Conservation (phyloP, 2,113 vertebrate genomes). For the Phylloscopus trochilus region DNA sequence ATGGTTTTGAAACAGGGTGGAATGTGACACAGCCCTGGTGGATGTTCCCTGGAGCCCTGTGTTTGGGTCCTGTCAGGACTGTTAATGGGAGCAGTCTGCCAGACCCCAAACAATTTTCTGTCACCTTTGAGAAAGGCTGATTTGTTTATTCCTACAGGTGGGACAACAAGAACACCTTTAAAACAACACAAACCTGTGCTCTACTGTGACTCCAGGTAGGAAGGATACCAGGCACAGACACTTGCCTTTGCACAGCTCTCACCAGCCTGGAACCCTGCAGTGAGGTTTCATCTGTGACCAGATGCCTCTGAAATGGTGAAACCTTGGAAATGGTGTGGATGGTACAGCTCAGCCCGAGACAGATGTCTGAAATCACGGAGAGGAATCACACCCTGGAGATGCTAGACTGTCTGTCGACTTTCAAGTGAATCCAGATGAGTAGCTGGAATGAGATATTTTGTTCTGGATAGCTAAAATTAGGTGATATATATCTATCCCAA, state of each 20-base stretch:
- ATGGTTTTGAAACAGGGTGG: not conserved
- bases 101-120: not conserved
- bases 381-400: not conserved
- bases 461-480: not conserved
- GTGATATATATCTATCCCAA: not conserved
- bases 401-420: not conserved
- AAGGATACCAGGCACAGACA: fast-evolving
- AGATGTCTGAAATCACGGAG: not conserved
- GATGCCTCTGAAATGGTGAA: not conserved
- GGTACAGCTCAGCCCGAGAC: not conserved
- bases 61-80: not conserved
- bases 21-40: not conserved
- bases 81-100: not conserved
- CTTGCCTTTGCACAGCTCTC: not conserved
- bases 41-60: not conserved
- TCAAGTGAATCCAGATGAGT: not conserved
- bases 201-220: not conserved
- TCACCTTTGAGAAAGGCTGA: not conserved
- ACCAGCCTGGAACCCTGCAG: not conserved
- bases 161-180: not conserved
- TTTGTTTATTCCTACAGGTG: not conserved
- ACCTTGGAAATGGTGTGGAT: not conserved
- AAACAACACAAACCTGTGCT: not conserved
- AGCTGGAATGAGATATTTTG: not conserved
- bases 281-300: not conserved